phyloP scores from a whole-genome alignment of 1,140 invertebrate species.

The Drosophila willistoni region DNA sequence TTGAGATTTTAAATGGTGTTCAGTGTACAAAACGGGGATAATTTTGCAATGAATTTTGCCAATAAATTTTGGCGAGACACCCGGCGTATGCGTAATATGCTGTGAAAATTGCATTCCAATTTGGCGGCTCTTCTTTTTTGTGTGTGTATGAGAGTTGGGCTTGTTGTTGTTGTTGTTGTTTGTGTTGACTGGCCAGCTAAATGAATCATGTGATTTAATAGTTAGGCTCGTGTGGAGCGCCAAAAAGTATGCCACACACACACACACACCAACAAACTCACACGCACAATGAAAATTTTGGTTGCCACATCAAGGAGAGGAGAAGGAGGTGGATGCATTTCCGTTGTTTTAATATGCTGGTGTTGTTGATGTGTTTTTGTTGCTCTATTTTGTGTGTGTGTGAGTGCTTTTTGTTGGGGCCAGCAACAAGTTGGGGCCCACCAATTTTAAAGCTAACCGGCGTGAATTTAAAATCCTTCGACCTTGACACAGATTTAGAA shows the following conservation, averaged over 20 bases:
- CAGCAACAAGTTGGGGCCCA: conserved; percentile 69
- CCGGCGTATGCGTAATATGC: conserved; percentile 45
- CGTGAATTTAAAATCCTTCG: conserved; percentile 61
- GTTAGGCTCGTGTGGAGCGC: conserved; percentile 62
- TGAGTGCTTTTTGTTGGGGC: not conserved
- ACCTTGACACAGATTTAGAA: conserved; percentile 70
- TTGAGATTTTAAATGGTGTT: not conserved
- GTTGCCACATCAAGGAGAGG: conserved; percentile 51
- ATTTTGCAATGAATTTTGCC: conserved; percentile 12
- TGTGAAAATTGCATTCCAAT: conserved; percentile 73
- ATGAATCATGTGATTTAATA: conserved; percentile 79
- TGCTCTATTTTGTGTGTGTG: conserved; percentile 1
- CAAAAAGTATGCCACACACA: conserved; percentile 70
- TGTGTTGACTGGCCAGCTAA: conserved; percentile 42
- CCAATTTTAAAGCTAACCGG: conserved; percentile 52
- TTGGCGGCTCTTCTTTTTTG: conserved; percentile 52
- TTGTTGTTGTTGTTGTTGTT: conserved; percentile 6
- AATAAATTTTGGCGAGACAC: conserved; percentile 16
- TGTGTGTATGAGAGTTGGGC: not conserved
- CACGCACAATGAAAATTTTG: conserved; percentile 55
- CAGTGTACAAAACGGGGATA: not conserved
- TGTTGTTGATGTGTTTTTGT: not conserved
- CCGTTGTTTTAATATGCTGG: conserved; percentile 32
- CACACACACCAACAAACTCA: conserved; percentile 22
- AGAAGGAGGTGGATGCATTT: conserved; percentile 46